Evolutionary conservation across 2,888 invertebrate genomes (phyloP).

Genomic region (Proisotoma minuta): DNA sequence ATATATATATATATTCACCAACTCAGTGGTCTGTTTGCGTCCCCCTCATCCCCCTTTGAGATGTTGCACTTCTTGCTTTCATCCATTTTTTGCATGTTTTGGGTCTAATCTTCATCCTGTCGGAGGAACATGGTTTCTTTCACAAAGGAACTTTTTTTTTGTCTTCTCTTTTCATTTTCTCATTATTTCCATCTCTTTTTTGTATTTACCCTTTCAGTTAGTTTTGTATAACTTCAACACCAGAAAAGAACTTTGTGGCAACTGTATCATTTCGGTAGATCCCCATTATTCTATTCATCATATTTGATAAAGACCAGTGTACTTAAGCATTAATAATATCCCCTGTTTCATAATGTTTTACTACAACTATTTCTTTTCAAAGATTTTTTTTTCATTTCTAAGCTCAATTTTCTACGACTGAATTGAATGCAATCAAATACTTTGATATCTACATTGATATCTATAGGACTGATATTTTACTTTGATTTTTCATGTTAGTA

Average conservation of each 20-base stretch:
- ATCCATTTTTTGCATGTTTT: constrained; percentile 7
- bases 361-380: too few species aligned
- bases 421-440: too few species aligned
- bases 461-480: too few species aligned
- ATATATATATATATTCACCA: too few species aligned
- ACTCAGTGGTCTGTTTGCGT: not conserved
- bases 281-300: too few species aligned
- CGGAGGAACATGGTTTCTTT: constrained; percentile 20
- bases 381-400: too few species aligned
- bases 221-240: not conserved
- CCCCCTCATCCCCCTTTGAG: constrained; percentile 9
- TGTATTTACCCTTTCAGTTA: not conserved
- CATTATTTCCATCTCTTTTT: constrained; percentile 1
- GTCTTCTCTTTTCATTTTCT: constrained; percentile 7
- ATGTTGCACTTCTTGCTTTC: not conserved
- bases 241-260: not conserved
- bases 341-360: too few species aligned
- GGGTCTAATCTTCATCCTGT: constrained; percentile 30
- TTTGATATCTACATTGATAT: too few species aligned
- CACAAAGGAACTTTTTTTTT: constrained; percentile 8
- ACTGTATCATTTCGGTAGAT: not conserved
- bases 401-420: too few species aligned
- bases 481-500: too few species aligned
- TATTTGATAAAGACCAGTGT: too few species aligned
- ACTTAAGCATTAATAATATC: too few species aligned